A percentile compares a stretch with the other conserved stretches of the same genome.
Evolutionary conservation across 2,797 vertebrate species (phyloP).

Genomic region (Chrysocyon brachyurus): DNA sequence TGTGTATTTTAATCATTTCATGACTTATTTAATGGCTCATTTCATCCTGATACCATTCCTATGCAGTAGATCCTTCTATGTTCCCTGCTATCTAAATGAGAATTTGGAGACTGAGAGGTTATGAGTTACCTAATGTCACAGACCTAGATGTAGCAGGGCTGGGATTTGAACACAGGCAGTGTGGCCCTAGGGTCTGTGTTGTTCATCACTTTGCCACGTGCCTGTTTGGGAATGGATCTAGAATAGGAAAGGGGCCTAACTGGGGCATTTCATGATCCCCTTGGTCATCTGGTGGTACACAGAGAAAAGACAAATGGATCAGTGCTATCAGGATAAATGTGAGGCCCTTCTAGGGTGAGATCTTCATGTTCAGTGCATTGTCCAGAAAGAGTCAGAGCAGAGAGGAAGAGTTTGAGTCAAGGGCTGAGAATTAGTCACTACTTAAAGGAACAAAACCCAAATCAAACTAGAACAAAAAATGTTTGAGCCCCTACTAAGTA

Average conservation of each 20-base stretch:
- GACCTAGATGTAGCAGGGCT: no score
- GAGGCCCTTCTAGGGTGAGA: background rate
- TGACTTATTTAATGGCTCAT: background rate
- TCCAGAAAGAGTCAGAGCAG: background rate
- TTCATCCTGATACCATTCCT: background rate
- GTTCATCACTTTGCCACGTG: background rate
- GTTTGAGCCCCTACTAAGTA: background rate
- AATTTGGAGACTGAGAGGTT: background rate
- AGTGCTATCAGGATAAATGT: no score
- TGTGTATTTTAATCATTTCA: background rate
- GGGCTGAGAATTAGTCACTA: background rate
- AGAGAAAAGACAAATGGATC: background rate
- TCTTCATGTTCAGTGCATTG: background rate
- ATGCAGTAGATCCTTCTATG: background rate
- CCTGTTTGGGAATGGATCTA: background rate
- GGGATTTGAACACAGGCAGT: background rate
- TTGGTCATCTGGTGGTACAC: background rate
- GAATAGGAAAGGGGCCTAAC: background rate
- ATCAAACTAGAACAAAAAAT: background rate
- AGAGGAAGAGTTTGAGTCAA: background rate
- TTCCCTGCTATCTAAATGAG: background rate
- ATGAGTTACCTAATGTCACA: background rate
- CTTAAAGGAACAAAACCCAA: background rate
- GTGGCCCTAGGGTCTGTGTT: background rate
- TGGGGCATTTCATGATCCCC: background rate